Evolutionary conservation across 2,797 vertebrate species (phyloP), one percentile per base, ranked within the genome.

Genomic region (Oreochromis mossambicus): DNA sequence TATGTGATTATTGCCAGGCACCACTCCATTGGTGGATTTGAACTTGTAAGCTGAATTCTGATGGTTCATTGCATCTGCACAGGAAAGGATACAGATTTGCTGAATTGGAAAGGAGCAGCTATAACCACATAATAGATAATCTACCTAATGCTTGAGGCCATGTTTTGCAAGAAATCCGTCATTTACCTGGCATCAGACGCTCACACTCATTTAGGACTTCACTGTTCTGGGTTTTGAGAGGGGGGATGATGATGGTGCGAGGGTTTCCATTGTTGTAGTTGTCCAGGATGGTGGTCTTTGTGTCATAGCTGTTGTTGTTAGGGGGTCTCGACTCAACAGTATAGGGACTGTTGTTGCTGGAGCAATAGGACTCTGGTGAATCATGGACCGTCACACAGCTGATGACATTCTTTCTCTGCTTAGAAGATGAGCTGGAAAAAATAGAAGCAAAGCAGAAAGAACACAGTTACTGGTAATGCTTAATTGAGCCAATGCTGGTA

Each of bases 351-450:
- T 97, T 98, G 97, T 97, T 97, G 95, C 97, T 97, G 89, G 98
- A 99, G 83, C 97, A 98, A 91, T 99, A 97, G 0, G 98, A 99
- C 94, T 98, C 97, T 2, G 98, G 99, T 1, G 99, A 99, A 92
- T 99, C 98, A 1, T 99, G 98, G 92, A 99, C 98, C 0, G 99
- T 99, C 93, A 99, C 98, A 5, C 99, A 99, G 95, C 99, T 99
- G 95, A 99, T 99, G 92, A 99, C 98, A 8, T 99, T 99, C 95
- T 99, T 99, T 88, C 98, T 97, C 87, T 99, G 98, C 94, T 99
- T 99, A 87, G 98, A 98, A 90, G 97, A 96, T 6, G 97, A 97
- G 96, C 98, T 99, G 95, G 19, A 48, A 90, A 63, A 95, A 96
- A 66, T 1, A 77, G 32, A 83, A 68, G 43, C 6, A 11, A 34